Base-by-base conservation (phyloP, 2,113 vertebrate species). In the Oreamnos americanus region DNA sequence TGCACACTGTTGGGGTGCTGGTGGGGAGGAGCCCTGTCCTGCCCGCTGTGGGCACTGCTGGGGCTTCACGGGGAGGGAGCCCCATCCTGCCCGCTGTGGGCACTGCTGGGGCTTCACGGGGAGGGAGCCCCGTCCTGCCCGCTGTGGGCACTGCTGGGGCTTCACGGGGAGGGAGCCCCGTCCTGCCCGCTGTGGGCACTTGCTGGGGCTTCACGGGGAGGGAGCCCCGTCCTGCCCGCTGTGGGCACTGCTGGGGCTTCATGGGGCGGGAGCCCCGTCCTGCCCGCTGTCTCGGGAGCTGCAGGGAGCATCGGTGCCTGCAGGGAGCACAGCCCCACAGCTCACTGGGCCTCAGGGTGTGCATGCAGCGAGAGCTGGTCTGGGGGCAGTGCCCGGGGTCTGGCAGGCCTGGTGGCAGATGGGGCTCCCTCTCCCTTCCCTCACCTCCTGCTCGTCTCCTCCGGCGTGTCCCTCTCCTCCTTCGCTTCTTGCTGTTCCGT, bases 341-440 rank as follows among this genome's bases (percentile, higher is more conserved):
- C 67, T 28, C 33, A 2, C 7, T 0, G 3, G 49, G 23, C 57
- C 79, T 43, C 36, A 45, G 2, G 14, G 15, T 9, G 2, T 33
- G 64, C 45, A 36, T 12, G 6, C n/a, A 82, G 49, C 7, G 6
- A 3, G 49, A 5, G 1, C 33, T 11, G 30, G 47, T 30, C 62
- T 53, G 60, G 30, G 33, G 71, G 64, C 23, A 5, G 21, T 14
- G 16, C 45, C 45, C 0, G 28, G 76, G 11, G 47, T 49, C 62
- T 36, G 60, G n/a, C 21, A 39, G n/a, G 86, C 36, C 19, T 60
- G 0, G 0, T 17, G 45, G 33, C 6, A 0, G 1, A 6, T 4
- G 19, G 49, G 19, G 15, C 14, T 13, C 0, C 13, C 4, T 26
- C 7, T 58, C 74, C 43, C 30, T 28, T 30, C 14, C 36, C 60